Base-by-base conservation (phyloP, 2,888 invertebrate genomes). In the Aplocera efformata region DNA sequence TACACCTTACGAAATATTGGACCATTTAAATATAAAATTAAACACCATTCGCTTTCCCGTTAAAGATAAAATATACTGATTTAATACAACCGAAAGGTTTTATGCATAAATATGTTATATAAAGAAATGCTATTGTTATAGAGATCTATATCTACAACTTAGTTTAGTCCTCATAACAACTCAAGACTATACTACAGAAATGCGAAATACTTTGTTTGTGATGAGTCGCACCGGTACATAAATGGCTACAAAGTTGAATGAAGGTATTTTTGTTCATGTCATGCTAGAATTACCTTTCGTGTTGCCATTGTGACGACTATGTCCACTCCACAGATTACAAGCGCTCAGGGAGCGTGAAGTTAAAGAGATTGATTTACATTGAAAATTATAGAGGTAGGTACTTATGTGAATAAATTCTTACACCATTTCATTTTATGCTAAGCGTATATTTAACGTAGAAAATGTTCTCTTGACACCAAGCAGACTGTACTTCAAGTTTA, bases 1-100 rank as follows among this genome's bases (percentile, higher is more conserved):
- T 64, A 67, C 56, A 56, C 42, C 65, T 73, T 79, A 81, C 73
- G 63, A 63, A 71, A 75, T 75, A 77, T 79, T 78, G 79, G 79
- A 80, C 79, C 82, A 38, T 56, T 48, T 48, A 48, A 33, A 34
- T 42, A 50, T 30, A 43, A 50, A 53, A 53, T 42, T 40, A 55
- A 59, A 61, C 60, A 62, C 60, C 60, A 42, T 55, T 45, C 26
- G 41, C 50, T 51, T 45, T 37, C 52, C 55, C 63, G 57, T 42
- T 48, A 29, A 43, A 48, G 40, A 51, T 52, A 50, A 32, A 54
- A 56, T 55, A 59, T 49, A 49, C 47, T 51, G 45, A 41, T 50
- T 41, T 43, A 42, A 49, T 49, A 54, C 43, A 54, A 54, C 45
- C 39, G 33, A 48, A 51, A 40, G 27, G 32, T 34, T 36, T 42